These are phyloP conservation scores for Myotis myotis DNA, from an alignment of 2,797 vertebrate genomes.

Conservation along the genomic window DNA sequence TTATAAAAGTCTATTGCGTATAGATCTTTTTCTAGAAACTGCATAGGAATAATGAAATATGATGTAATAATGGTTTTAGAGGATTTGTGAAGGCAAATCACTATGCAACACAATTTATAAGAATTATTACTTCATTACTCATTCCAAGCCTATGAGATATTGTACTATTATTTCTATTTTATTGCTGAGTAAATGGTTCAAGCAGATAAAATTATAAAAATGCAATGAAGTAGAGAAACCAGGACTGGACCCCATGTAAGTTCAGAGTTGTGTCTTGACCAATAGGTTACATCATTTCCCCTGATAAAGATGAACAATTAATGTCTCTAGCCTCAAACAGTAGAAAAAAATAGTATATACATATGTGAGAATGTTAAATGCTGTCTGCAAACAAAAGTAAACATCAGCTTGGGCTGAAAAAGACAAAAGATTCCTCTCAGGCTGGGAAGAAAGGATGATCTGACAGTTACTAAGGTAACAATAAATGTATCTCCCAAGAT, in stretches of 20 bases:
- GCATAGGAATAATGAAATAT: not conserved
- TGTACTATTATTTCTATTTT: not conserved
- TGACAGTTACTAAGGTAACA: not conserved
- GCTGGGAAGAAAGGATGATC: not conserved
- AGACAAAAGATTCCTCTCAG: not conserved
- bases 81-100: not conserved
- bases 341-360: not conserved
- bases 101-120: not conserved
- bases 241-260: not conserved
- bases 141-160: not conserved
- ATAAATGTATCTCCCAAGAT: not conserved
- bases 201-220: not conserved
- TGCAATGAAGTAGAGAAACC: not conserved
- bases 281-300: not conserved
- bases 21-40: not conserved
- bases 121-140: conserved; percentile 4
- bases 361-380: not conserved
- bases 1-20: not conserved
- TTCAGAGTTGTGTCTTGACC: not conserved
- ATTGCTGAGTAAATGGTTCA: not conserved
- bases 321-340: not conserved
- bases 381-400: not conserved
- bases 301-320: not conserved
- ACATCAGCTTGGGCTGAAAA: not conserved
- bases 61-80: not conserved